Evolutionary conservation across 2,113 vertebrate species (phyloP), one percentile per base, ranked within the genome.

Genomic region (Chaetops frenatus): DNA sequence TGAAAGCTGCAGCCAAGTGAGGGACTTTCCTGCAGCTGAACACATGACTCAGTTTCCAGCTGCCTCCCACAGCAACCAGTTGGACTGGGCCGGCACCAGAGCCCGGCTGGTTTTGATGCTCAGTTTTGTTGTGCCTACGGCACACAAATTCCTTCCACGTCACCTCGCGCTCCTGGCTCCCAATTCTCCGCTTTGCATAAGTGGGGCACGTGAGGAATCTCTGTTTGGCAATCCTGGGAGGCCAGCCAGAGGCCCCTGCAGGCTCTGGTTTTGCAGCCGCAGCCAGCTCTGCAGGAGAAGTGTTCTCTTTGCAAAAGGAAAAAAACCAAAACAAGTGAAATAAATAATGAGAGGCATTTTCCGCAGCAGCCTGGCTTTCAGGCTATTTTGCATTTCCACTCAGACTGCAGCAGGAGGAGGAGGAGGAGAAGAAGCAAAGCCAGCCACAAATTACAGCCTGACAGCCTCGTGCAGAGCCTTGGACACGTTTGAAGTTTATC

Each of bases 181-280:
- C 48, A 36, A 2, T 66, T 92, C 65, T 18, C 13, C 0, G 0
- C 66, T 90, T 82, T 81, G 50, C 70, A 38, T 31, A 71, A 87
- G 48, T 15, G 2, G 57, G 9, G 1, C 80, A 86, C 18, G 29
- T 74, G 81, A 95, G 84, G 51, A 64, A 38, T 60, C 69, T 22
- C 60, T 54, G 35, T 96, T 91, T 85, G 78, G 93, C 81, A 97
- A 90, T 82, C 62, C 56, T 0, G 2, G 83, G 92, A 95, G 76
- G 27, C 38, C 50, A 56, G 94, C 91, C 94, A 95, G 93, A 87
- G 93, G 85, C 92, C 91, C 92, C 89, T 89, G 89, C 81, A 76
- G 94, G 89, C 93, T 72, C 84, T 79, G 78, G 2, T 91, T 95
- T 94, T 92, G 58, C 85, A 80, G 84, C 57, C 0, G 0, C 86